A percentile compares a stretch with the other conserved stretches of the same genome.
Evolutionary conservation across 2,113 vertebrate genomes (phyloP).

Genomic region (Micronycteris hirsuta): DNA sequence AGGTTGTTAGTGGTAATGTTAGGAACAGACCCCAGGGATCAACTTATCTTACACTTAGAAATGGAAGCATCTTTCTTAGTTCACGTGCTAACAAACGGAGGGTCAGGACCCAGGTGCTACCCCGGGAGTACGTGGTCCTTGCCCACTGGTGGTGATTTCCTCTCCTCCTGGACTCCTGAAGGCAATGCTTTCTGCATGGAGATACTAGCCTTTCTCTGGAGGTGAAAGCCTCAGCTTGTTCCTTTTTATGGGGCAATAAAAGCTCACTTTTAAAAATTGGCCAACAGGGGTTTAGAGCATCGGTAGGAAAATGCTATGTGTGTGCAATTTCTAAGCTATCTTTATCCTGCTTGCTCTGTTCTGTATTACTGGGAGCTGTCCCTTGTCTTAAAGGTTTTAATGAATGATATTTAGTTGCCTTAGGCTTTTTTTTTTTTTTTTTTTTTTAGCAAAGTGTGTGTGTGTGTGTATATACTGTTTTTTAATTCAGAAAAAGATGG

Average conservation of each 20-base stretch:
- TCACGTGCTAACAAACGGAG: neutral
- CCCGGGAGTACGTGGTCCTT: neutral
- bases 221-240: slow-evolving; percentile 31
- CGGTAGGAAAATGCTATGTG: slow-evolving; percentile 38
- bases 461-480: neutral
- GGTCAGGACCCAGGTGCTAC: neutral
- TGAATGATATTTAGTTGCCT: slow-evolving; percentile 71
- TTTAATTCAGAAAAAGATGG: slow-evolving; percentile 24
- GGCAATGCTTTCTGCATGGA: neutral
- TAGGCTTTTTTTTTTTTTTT: slow-evolving; percentile 45
- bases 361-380: slow-evolving; percentile 57
- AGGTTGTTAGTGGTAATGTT: neutral
- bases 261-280: slow-evolving; percentile 47
- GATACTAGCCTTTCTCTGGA: slow-evolving; percentile 27
- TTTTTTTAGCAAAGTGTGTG: slow-evolving; percentile 6
- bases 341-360: slow-evolving; percentile 53
- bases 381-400: slow-evolving; percentile 69
- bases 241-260: slow-evolving; percentile 59
- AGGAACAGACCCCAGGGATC: neutral
- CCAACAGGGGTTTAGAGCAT: slow-evolving; percentile 52
- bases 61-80: neutral
- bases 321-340: slow-evolving; percentile 57
- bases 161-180: slow-evolving; percentile 21
- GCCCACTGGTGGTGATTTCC: neutral
- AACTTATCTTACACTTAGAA: neutral